Evolutionary conservation across 1,140 invertebrate species (phyloP), one percentile per base, ranked within the genome.

Genomic region (Panagrolaimus sp.): DNA sequence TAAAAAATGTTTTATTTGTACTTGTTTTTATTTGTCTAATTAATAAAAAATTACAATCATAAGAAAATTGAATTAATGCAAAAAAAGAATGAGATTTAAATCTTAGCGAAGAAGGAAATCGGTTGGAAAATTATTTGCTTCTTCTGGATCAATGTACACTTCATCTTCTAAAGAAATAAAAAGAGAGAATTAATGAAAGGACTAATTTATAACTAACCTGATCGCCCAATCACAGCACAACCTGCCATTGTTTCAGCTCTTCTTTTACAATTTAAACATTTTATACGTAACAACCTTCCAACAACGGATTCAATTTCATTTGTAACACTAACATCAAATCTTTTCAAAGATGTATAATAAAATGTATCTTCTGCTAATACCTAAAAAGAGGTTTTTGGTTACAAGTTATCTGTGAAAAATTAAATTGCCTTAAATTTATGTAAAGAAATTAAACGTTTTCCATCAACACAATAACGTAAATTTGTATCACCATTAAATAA

Each of bases 291-390:
- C 9, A 43, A 20, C 13, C 62, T 31, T 31, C 62, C 62, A 27
- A 63, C 27, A 63, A 63, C 42, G 9, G 62, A 63, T 63, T 63
- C 62, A 43, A 27, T 20, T 42, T 31, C 62, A 43, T 63, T 63
- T n/a, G 38, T 63, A 63, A 63, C 42, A 38, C 27, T 42, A 14
- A 63, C 42, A 43, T 63, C 62, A 63, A 23, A 42, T 31, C 62
- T 31, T 63, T 63, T 63, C 11, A 31, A 13, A 27, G 62, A 31
- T 25, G 27, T 43, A 43, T 42, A 31, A 43, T 63, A 63, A 43
- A 31, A 42, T 43, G 16, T 31, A 14, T 63, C 62, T 42, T 63
- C 42, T 42, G 62, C 27, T 8, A 20, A 27, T 9, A 63, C 13
- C 62, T 63, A 13, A 63, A 63, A 63, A 31, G n/a, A n/a, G 42